These are phyloP conservation scores for Hemaris fuciformis DNA, from an alignment of 2,888 invertebrate genomes.

Conservation along the genomic window DNA sequence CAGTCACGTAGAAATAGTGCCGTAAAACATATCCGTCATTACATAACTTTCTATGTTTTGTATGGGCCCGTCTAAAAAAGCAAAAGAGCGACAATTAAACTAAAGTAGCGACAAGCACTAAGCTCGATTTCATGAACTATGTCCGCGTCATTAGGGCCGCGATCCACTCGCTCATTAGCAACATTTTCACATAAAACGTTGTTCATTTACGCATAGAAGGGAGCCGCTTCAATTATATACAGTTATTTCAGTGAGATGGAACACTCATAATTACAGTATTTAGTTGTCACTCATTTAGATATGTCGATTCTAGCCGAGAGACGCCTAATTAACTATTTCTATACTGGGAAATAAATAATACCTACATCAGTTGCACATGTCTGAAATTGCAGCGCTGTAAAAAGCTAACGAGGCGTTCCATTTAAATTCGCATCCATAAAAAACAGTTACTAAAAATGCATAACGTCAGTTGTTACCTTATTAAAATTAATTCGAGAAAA, in stretches of 20 bases:
- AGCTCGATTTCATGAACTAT: constrained; percentile 61
- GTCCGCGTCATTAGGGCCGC: constrained; percentile 66
- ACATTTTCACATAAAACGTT: constrained; percentile 73
- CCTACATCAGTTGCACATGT: constrained; percentile 24
- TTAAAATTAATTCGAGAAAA: constrained; percentile 68
- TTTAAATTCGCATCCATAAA: constrained; percentile 47
- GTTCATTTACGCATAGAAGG: constrained; percentile 63
- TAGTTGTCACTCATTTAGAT: constrained; percentile 69
- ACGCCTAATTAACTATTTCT: constrained; percentile 42
- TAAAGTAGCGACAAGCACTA: constrained; percentile 28
- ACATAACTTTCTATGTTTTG: constrained; percentile 8
- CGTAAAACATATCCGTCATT: background rate
- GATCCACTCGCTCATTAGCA: constrained; percentile 68
- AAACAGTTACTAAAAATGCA: constrained; percentile 56
- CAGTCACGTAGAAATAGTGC: background rate
- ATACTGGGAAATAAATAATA: constrained; percentile 33
- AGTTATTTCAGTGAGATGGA: constrained; percentile 69
- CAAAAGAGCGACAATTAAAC: constrained; percentile 45
- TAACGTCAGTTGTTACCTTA: constrained; percentile 63
- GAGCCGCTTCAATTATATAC: constrained; percentile 70
- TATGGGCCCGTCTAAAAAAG: constrained; percentile 24
- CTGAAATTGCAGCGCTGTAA: constrained; percentile 42
- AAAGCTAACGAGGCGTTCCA: constrained; percentile 43
- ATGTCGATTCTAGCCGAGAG: constrained; percentile 57
- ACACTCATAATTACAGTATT: constrained; percentile 67